Percentiles rank a stretch among this genome's conserved stretches.
These are phyloP conservation scores for Campoplex nolae DNA, from an alignment of 2,888 invertebrate species.

Conservation along the genomic window DNA sequence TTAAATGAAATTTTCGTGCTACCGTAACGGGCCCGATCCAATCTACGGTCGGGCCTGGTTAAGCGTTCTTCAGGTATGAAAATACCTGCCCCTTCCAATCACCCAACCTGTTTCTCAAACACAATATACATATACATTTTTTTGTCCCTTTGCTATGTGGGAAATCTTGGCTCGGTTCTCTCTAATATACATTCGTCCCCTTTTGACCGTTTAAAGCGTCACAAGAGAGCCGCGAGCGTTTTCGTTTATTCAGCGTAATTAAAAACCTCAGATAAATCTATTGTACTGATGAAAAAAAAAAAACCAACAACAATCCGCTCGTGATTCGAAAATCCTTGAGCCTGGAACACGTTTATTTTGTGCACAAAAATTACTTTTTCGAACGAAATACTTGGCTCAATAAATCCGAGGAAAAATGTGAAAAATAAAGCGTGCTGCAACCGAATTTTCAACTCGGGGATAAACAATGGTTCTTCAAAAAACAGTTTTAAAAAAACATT, in stretches of 20 bases:
- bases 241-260: slow-evolving; percentile 57
- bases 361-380: not conserved
- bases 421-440: not conserved
- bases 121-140: slow-evolving; percentile 40
- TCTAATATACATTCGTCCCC: slow-evolving; percentile 17
- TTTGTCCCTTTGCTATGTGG: slow-evolving; percentile 48
- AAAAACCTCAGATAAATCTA: slow-evolving; percentile 3
- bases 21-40: slow-evolving; percentile 44
- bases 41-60: slow-evolving; percentile 52
- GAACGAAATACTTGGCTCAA: not conserved
- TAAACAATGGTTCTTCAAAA: not conserved
- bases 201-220: slow-evolving; percentile 44
- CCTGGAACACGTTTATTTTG: not conserved
- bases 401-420: not conserved
- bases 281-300: not conserved
- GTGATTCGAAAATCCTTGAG: not conserved
- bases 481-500: not conserved
- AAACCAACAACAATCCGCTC: not conserved
- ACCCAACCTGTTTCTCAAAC: slow-evolving; percentile 67
- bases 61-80: slow-evolving; percentile 62
- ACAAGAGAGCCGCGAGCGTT: slow-evolving; percentile 38
- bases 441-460: not conserved
- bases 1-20: not conserved
- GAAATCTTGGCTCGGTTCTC: slow-evolving; percentile 55
- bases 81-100: slow-evolving; percentile 68